A percentile compares a stretch with the other conserved stretches of the same genome.
Evolutionary conservation across 2,113 vertebrate species (phyloP).

Genomic region (Pelmatolapia mariae): DNA sequence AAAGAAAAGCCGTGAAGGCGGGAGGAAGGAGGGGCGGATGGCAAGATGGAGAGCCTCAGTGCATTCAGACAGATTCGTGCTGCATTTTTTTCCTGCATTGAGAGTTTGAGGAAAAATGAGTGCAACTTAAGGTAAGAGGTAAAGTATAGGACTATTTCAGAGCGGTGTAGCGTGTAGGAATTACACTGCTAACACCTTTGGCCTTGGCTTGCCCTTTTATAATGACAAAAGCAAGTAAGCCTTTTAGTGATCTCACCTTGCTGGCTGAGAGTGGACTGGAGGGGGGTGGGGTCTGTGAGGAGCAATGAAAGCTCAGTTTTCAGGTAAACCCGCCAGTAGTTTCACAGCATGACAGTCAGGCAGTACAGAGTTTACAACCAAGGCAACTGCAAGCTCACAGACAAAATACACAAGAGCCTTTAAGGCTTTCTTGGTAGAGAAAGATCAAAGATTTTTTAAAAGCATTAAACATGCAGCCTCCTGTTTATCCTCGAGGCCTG

Average conservation of each 20-base stretch:
- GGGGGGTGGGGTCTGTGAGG: neutral
- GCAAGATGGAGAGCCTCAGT: neutral
- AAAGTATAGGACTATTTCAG: neutral
- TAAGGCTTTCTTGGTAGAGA: neutral
- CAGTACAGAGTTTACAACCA: slow-evolving; percentile 15
- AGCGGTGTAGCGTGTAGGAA: slow-evolving; percentile 13
- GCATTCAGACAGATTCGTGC: neutral
- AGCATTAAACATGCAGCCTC: slow-evolving; percentile 5
- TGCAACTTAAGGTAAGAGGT: neutral
- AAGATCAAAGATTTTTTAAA: slow-evolving; percentile 48
- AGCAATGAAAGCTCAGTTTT: slow-evolving; percentile 34
- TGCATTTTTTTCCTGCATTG: neutral
- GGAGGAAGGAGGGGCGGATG: neutral
- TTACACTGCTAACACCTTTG: slow-evolving; percentile 57
- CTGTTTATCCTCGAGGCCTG: neutral
- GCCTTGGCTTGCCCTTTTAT: slow-evolving; percentile 57
- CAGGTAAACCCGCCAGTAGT: slow-evolving; percentile 27
- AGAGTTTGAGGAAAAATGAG: neutral
- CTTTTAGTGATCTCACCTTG: slow-evolving; percentile 4
- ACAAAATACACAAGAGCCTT: slow-evolving; percentile 20
- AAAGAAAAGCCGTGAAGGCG: neutral
- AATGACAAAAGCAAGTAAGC: slow-evolving; percentile 68
- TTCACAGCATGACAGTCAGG: neutral
- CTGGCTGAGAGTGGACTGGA: neutral
- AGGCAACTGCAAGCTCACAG: slow-evolving; percentile 11